Conservation (phyloP, 2,797 vertebrate genomes). For the Myotis vivesi region DNA sequence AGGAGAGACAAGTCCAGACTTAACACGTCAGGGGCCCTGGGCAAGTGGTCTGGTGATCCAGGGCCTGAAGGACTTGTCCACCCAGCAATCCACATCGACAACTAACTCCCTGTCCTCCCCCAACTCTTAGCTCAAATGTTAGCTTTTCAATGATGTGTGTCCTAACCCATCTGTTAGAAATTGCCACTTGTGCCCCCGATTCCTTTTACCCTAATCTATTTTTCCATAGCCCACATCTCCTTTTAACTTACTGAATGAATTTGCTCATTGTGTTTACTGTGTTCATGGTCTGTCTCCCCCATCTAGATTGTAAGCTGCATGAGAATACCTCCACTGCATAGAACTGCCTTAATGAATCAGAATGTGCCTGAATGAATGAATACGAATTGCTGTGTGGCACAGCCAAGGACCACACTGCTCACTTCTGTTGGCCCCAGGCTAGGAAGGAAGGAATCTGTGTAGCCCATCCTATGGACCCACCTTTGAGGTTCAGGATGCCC, state of each 20-base stretch:
- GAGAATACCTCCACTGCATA: neutral
- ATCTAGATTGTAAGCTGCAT: neutral
- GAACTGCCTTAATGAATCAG: neutral
- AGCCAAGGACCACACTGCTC: neutral
- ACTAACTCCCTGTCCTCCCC: neutral
- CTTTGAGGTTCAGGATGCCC: constrained; percentile 89
- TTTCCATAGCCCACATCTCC: neutral
- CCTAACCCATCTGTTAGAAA: constrained; percentile 10
- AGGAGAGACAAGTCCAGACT: neutral
- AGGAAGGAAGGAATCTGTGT: neutral
- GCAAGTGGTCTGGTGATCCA: neutral
- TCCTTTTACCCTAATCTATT: neutral
- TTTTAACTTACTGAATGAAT: neutral
- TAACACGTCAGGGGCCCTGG: neutral
- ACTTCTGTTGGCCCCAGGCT: neutral
- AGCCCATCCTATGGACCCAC: constrained; percentile 79
- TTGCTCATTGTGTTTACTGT: neutral
- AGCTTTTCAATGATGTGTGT: neutral
- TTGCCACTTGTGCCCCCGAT: neutral
- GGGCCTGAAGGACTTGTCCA: neutral
- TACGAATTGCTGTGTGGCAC: neutral
- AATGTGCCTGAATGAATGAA: neutral
- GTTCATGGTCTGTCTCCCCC: neutral
- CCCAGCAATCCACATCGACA: neutral
- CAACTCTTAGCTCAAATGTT: neutral